Evolutionary conservation across 2,113 vertebrate species (phyloP).

Genomic region (Oreocharis arfaki): DNA sequence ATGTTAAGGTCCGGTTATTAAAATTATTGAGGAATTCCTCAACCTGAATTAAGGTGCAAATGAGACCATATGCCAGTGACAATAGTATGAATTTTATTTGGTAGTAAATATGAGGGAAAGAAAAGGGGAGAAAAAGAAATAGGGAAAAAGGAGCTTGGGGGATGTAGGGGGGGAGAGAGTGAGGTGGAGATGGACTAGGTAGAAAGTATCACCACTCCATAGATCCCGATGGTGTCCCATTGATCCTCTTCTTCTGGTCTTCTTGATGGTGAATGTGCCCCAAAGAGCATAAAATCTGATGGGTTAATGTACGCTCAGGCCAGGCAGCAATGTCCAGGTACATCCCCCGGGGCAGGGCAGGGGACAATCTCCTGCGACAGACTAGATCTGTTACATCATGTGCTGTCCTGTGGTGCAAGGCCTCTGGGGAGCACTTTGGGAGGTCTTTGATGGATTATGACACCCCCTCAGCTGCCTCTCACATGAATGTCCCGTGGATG

Average conservation of each 20-base stretch:
- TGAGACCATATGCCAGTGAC: neutral
- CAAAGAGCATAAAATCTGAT: neutral
- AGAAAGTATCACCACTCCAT: neutral
- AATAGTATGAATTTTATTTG: neutral
- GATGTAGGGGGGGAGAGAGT: neutral
- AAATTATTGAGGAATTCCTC: neutral
- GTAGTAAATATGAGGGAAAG: neutral
- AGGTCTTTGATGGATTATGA: neutral
- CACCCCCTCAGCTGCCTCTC: neutral
- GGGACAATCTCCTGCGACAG: neutral
- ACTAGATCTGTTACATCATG: neutral
- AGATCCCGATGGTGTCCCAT: neutral
- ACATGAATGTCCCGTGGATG: neutral
- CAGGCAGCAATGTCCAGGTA: neutral
- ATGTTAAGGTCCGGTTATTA: neutral
- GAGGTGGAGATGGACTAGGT: neutral
- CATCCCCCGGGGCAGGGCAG: rapidly evolving
- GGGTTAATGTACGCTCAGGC: neutral
- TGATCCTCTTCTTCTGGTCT: neutral
- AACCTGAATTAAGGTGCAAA: neutral
- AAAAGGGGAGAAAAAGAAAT: neutral
- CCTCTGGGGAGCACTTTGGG: neutral
- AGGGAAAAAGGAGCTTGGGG: neutral
- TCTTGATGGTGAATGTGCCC: neutral
- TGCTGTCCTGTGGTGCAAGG: neutral